These are phyloP conservation scores for Buteo buteo DNA, from an alignment of 2,113 vertebrate species.

Conservation along the genomic window DNA sequence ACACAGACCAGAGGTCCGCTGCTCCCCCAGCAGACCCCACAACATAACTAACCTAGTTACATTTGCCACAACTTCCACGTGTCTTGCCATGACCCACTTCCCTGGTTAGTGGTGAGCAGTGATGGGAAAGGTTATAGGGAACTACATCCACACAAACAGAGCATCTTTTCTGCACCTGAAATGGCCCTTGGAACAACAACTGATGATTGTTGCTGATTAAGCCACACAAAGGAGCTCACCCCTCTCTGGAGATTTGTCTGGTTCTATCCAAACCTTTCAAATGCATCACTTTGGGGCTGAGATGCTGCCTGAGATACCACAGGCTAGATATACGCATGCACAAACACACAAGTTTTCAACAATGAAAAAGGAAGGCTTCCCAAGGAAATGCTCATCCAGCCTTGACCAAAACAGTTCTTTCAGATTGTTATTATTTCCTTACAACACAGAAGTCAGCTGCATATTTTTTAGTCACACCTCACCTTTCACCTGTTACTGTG, in stretches of 20 bases:
- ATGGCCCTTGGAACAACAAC: not conserved
- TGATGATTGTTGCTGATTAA: not conserved
- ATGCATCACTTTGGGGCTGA: not conserved
- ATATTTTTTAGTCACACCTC: not conserved
- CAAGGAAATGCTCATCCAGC: not conserved
- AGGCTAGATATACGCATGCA: not conserved
- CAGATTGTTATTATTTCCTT: not conserved
- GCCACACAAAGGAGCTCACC: not conserved
- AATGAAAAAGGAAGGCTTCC: not conserved
- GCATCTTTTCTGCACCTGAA: not conserved
- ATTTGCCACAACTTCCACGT: not conserved
- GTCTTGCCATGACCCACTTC: not conserved
- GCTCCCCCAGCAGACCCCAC: rapidly evolving
- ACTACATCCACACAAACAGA: not conserved
- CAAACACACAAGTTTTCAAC: not conserved
- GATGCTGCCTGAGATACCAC: not conserved
- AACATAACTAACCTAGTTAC: not conserved
- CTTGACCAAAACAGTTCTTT: not conserved
- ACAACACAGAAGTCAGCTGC: not conserved
- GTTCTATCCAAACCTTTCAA: not conserved
- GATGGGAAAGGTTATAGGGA: not conserved
- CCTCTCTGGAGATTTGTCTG: not conserved
- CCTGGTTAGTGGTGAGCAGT: not conserved
- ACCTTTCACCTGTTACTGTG: not conserved
- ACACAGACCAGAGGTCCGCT: not conserved